Conservation (phyloP, 2,888 invertebrate genomes). For the Noctua janthe region DNA sequence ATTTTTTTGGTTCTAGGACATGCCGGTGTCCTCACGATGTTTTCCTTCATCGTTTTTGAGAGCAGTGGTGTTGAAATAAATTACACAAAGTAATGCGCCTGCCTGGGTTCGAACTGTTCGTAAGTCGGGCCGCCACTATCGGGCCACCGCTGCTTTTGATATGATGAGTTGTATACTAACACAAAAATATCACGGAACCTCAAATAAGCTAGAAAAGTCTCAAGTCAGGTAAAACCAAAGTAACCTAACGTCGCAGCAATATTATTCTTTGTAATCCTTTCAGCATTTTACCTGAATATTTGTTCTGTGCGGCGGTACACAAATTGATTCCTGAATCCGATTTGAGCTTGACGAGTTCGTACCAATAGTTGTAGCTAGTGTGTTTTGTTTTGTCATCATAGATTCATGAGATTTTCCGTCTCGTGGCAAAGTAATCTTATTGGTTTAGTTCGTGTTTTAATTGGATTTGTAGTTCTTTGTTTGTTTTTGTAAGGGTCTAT, state of each 20-base stretch:
- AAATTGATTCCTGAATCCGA: constrained; percentile 83
- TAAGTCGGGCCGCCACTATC: too few species aligned
- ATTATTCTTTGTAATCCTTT: constrained; percentile 75
- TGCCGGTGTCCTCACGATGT: too few species aligned
- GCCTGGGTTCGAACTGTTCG: too few species aligned
- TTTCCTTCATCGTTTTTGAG: too few species aligned
- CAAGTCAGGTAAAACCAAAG: background rate
- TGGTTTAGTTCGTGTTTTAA: constrained; percentile 36
- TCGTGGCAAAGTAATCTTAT: constrained; percentile 39
- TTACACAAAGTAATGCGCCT: too few species aligned
- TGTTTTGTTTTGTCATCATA: constrained; percentile 31
- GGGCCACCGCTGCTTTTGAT: too few species aligned
- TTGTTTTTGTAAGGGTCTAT: background rate
- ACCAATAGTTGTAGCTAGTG: constrained; percentile 54
- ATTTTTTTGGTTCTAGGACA: too few species aligned
- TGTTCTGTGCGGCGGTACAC: constrained; percentile 77
- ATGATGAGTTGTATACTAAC: background rate
- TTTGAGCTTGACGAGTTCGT: constrained; percentile 74
- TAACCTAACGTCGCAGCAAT: background rate
- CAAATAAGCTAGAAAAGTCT: background rate
- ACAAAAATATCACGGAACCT: background rate
- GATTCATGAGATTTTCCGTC: constrained; percentile 50
- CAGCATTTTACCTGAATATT: constrained; percentile 82
- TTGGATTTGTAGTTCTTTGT: constrained; percentile 15
- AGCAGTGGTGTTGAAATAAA: too few species aligned